phyloP scores from a whole-genome alignment of 2,888 invertebrate genomes.

The Sphaerophoria rueppellii region DNA sequence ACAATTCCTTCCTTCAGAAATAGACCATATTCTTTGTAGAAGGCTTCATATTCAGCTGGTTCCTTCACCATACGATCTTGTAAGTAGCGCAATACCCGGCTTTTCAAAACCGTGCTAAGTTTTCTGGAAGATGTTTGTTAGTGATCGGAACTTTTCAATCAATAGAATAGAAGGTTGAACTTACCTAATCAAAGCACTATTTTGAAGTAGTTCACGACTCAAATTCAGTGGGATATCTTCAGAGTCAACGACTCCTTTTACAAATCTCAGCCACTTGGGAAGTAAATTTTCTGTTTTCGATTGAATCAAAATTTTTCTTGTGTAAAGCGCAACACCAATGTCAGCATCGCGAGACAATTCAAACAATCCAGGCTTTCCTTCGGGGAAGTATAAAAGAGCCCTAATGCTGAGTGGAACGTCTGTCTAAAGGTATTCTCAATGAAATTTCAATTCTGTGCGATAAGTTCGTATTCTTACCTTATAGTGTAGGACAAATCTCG shows the following conservation, averaged over 20 bases:
- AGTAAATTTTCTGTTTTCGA: slow-evolving; percentile 94
- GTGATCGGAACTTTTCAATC: not conserved
- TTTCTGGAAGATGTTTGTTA: slow-evolving; percentile 84
- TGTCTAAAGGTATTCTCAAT: slow-evolving; percentile 74
- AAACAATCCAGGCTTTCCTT: slow-evolving; percentile 95
- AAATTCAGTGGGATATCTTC: slow-evolving; percentile 99
- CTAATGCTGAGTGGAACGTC: slow-evolving; percentile 93
- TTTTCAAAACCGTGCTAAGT: slow-evolving; percentile 91
- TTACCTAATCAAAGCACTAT: slow-evolving; percentile 92
- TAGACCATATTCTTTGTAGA: slow-evolving; percentile 95
- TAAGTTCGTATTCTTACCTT: slow-evolving; percentile 82
- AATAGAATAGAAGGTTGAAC: slow-evolving; percentile 6
- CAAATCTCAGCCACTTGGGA: slow-evolving; percentile 97
- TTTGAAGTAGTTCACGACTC: slow-evolving; percentile 97
- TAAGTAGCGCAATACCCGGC: slow-evolving; percentile 91
- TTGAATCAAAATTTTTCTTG: slow-evolving; percentile 96
- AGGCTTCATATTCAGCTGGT: slow-evolving; percentile 89
- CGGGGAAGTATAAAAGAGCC: slow-evolving; percentile 96
- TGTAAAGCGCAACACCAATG: slow-evolving; percentile 94
- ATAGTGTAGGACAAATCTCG: slow-evolving; percentile 95
- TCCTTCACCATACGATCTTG: slow-evolving; percentile 93
- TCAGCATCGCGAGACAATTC: slow-evolving; percentile 94
- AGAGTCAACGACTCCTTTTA: slow-evolving; percentile 98
- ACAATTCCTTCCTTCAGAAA: slow-evolving; percentile 98
- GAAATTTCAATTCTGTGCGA: not conserved